phyloP scores from a whole-genome alignment of 2,888 invertebrate species.

The Eupithecia pulchellata region DNA sequence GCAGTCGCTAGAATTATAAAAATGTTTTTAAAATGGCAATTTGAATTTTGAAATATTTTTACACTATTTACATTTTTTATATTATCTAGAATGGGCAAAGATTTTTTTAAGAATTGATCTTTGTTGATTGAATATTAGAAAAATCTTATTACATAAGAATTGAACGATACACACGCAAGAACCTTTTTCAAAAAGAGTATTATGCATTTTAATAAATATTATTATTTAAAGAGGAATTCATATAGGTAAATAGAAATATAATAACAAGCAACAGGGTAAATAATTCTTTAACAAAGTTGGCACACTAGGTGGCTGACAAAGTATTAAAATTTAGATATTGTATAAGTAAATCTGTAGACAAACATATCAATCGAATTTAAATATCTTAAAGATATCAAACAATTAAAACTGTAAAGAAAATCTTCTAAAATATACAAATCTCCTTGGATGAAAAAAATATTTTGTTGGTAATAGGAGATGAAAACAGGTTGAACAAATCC shows the following conservation, averaged over 20 bases:
- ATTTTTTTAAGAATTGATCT: conserved; percentile 6
- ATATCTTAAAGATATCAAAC: neutral
- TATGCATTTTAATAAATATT: conserved; percentile 8
- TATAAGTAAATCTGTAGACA: neutral
- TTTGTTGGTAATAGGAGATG: conserved; percentile 9
- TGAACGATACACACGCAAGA: conserved; percentile 27
- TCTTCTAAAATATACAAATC: neutral
- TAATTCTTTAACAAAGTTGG: conserved; percentile 47
- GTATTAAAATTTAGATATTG: neutral
- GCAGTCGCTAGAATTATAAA: conserved; percentile 68
- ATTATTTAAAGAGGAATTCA: conserved; percentile 6
- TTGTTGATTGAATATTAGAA: conserved; percentile 11
- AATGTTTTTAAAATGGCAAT: conserved; percentile 50
- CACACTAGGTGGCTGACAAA: conserved; percentile 43
- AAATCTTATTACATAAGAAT: conserved; percentile 37
- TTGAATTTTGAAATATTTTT: conserved; percentile 57
- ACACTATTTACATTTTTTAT: conserved; percentile 74
- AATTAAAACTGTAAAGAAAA: neutral
- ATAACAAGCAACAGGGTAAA: conserved; percentile 41
- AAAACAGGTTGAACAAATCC: conserved; percentile 49
- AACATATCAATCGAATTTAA: neutral
- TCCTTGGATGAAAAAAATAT: neutral
- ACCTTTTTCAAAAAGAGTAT: conserved; percentile 8
- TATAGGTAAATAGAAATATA: conserved; percentile 19
- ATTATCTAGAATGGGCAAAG: conserved; percentile 17